Evolutionary conservation across 1,140 invertebrate species (phyloP), one percentile per base, ranked within the genome.

Genomic region (Ips nitidus): DNA sequence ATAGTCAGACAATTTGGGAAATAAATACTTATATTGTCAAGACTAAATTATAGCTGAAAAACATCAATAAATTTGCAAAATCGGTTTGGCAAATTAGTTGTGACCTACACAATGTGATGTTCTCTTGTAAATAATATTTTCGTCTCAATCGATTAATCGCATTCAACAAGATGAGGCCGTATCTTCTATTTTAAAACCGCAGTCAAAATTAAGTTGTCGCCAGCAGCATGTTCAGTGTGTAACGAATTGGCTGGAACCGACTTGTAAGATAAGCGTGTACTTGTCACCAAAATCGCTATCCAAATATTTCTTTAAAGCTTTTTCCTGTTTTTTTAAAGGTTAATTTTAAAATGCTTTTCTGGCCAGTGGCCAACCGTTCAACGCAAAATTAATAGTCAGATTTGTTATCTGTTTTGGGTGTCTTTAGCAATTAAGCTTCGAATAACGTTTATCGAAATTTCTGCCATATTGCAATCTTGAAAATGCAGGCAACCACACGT

Each of bases 271-370:
- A 56, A 56, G n/a, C 8, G 38, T 56, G 53, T 56, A 56, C 53
- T 56, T 56, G 53, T 56, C 53, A 38, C 22, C 22, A 37, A 56
- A 56, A 56, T 56, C 38, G 53, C 22, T 56, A 37, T 56, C 53
- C 53, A 39, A 56, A 56, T 56, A 56, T 56, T 40, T 56, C 53
- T 56, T 56, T 56, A 56, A 56, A 7, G 53, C 53, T 2, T 56
- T 56, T 56, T 36, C 37, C 7, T 50, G 45, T 50, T 50, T 50
- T 50, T 50, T 50, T 8, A 8, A 50, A 50, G 45, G 45, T 50
- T 50, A 50, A 50, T 50, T 50, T 50, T 3, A 50, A 50, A 50
- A 50, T 50, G 2, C 6, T 22, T 22, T 22, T 22, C 22, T 50
- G 45, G 45, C 45, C 6, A 50, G 22, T 6, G 6, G 7, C 45